Base-by-base conservation (phyloP, 2,888 invertebrate species). In the Sialis lutaria region DNA sequence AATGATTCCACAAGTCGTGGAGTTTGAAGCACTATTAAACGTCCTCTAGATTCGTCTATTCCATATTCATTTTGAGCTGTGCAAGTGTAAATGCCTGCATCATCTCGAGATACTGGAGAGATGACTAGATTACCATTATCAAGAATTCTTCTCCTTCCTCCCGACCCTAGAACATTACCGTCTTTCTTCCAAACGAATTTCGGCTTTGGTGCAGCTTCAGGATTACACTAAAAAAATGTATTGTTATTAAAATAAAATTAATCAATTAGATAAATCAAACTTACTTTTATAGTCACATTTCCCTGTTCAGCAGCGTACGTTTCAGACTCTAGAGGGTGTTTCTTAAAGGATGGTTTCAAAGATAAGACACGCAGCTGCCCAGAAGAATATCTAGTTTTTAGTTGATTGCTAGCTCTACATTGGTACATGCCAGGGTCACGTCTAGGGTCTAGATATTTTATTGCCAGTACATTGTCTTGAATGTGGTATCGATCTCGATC, bases 351-450 rank as follows among this genome's bases (percentile, higher is more conserved):
- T 6, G 95, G 95, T 56, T 82, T 82, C 47, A 77, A 61, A 8
- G 74, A 81, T 45, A 96, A 69, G 31, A 96, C 89, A 55, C 92
- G 69, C 30, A 96, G 69, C 57, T 96, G 92, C 1, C 84, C 93
- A 5, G 91, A 86, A 0, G 92, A 89, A 62, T 82, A 92, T 47
- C 76, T 77, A 0, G 82, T 80, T 58, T 86, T 89, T 6, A 93
- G 66, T 53, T 86, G 84, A 70, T 96, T 96, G 48, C 74, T 77
- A 0, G 93, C 93, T 56, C 82, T 75, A 61, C 96, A 96, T 59
- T 96, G 95, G 63, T 87, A 96, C 90, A 95, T 92, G 33, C 89
- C 96, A 46, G 85, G 81, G 64, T 96, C 95, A 55, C 79, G 74
- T 46, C 79, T 79, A 37, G 79, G 77, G 62, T 86, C 80, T 47